Evolutionary conservation across 2,888 invertebrate genomes (phyloP).

Genomic region (Athalia cordata): DNA sequence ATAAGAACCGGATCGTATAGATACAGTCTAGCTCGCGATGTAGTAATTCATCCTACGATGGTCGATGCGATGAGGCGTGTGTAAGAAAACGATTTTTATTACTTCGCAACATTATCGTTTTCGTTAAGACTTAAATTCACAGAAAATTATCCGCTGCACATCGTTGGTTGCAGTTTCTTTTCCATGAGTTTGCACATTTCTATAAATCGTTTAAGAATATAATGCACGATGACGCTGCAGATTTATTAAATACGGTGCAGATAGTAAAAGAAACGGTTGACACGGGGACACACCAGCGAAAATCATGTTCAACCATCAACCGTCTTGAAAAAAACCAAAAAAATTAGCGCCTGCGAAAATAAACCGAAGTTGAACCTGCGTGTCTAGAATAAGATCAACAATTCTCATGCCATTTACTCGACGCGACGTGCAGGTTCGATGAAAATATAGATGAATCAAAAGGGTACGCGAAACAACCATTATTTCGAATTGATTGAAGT

Average conservation of each 20-base stretch:
- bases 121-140: constrained; percentile 17
- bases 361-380: too few species aligned
- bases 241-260: neutral
- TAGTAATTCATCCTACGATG: neutral
- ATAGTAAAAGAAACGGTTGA: neutral
- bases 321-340: too few species aligned
- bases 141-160: neutral
- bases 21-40: neutral
- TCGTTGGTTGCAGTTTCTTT: constrained; percentile 8
- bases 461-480: neutral
- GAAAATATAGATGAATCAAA: too few species aligned
- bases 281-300: neutral
- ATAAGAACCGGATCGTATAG: neutral
- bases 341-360: too few species aligned
- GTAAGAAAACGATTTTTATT: constrained; percentile 11
- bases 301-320: too few species aligned
- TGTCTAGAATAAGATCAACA: too few species aligned
- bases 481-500: constrained; percentile 6
- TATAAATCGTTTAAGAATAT: neutral
- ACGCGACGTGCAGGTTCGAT: too few species aligned
- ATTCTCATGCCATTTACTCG: too few species aligned
- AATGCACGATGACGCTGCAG: constrained; percentile 1
- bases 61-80: neutral
- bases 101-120: neutral
- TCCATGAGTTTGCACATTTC: constrained; percentile 17